Conservation (phyloP, 2,888 invertebrate genomes). For the Euproctis similis region DNA sequence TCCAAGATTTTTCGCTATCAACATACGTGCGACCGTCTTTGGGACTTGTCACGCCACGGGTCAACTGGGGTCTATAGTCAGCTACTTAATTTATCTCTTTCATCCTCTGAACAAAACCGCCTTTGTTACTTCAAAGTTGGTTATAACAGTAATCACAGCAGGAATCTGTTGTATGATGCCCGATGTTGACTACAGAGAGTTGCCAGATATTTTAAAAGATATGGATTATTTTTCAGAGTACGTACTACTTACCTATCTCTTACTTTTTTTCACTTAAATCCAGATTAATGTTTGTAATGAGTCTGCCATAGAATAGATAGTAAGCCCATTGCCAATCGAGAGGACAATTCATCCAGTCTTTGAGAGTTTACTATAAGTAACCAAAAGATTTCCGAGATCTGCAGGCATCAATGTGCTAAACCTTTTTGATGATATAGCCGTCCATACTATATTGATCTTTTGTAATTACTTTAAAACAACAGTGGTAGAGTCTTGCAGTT, state of each 20-base stretch:
- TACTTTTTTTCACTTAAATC: neutral
- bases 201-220: slow-evolving; percentile 56
- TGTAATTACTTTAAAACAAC: too few relatives aligned
- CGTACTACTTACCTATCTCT: slow-evolving; percentile 11
- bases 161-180: slow-evolving; percentile 41
- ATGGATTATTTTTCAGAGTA: slow-evolving; percentile 68
- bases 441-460: too few relatives aligned
- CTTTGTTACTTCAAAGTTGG: slow-evolving; percentile 29
- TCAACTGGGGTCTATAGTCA: slow-evolving; percentile 49
- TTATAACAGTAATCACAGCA: slow-evolving; percentile 28
- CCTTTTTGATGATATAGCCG: too few relatives aligned
- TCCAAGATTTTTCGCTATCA: slow-evolving; percentile 52
- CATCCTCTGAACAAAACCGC: slow-evolving; percentile 29
- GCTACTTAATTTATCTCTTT: slow-evolving; percentile 42
- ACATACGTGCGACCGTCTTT: slow-evolving; percentile 46
- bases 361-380: too few relatives aligned
- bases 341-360: too few relatives aligned
- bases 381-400: too few relatives aligned
- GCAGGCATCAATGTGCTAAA: too few relatives aligned
- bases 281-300: too few relatives aligned
- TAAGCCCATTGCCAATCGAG: too few relatives aligned
- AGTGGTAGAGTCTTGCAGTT: too few relatives aligned
- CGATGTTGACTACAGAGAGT: slow-evolving; percentile 54
- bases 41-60: slow-evolving; percentile 55
- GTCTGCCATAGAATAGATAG: too few relatives aligned